A percentile compares a stretch with the other conserved stretches of the same genome.
Evolutionary conservation across 2,888 invertebrate genomes (phyloP).

Genomic region (Nebria brevicollis): DNA sequence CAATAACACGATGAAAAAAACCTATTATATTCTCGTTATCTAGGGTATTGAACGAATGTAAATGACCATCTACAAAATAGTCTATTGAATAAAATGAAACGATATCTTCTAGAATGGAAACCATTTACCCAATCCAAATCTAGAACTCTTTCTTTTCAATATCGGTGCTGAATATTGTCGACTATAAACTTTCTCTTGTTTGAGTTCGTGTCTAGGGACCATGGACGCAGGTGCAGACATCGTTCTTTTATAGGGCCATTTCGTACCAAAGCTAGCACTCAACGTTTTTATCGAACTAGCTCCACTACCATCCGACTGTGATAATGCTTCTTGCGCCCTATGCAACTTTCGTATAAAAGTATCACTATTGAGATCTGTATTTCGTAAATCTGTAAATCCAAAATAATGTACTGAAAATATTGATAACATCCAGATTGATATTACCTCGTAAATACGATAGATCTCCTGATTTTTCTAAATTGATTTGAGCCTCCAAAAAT

Average conservation of each 20-base stretch:
- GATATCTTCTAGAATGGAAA: neutral
- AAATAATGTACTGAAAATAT: neutral
- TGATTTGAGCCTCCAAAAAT: conserved; percentile 95
- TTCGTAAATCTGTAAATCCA: conserved; percentile 77
- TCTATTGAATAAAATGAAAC: neutral
- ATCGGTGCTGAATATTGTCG: conserved; percentile 97
- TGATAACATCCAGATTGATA: conserved; percentile 36
- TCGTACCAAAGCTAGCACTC: conserved; percentile 88
- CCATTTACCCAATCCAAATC: conserved; percentile 90
- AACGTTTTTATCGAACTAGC: conserved; percentile 76
- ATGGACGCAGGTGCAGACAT: conserved; percentile 93
- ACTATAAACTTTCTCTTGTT: conserved; percentile 85
- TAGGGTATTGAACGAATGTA: conserved; percentile 83
- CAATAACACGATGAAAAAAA: conserved; percentile 87
- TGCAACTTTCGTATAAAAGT: conserved; percentile 85
- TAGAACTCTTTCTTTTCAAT: conserved; percentile 90
- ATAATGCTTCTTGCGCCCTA: conserved; percentile 88
- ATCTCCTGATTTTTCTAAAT: conserved; percentile 85
- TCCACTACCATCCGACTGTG: conserved; percentile 75
- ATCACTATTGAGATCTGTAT: conserved; percentile 89
- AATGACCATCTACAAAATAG: conserved; percentile 73
- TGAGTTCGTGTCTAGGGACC: conserved; percentile 78
- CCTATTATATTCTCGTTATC: conserved; percentile 84
- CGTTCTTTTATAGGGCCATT: conserved; percentile 95
- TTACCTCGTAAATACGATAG: conserved; percentile 83